Percentiles rank a stretch among this genome's conserved stretches.
These are phyloP conservation scores for Halyomorpha halys DNA, from an alignment of 1,140 invertebrate species.

Conservation along the genomic window DNA sequence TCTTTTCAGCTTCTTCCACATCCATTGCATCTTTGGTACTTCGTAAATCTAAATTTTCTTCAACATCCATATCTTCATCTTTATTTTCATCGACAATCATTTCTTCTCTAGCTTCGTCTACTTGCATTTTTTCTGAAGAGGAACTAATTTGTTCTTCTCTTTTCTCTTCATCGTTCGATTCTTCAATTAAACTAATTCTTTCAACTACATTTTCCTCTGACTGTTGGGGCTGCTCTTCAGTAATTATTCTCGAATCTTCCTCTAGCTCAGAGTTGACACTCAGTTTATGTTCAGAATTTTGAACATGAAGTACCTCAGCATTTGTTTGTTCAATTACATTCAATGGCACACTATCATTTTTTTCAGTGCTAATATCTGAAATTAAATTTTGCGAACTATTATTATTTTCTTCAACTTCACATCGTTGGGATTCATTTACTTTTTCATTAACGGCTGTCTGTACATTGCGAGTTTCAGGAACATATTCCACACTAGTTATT, in stretches of 20 bases:
- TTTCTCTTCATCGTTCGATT: background rate
- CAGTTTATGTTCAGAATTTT: background rate
- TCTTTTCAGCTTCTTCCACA: conserved; percentile 5
- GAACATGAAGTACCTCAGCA: background rate
- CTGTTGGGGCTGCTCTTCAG: background rate
- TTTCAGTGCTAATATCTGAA: too few species aligned
- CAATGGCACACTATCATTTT: too few species aligned
- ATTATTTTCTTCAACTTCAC: too few species aligned
- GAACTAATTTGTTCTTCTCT: background rate
- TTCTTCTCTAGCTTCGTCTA: conserved; percentile 13
- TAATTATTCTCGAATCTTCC: background rate
- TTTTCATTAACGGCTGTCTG: too few species aligned
- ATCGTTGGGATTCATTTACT: too few species aligned
- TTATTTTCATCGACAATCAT: conserved; percentile 6
- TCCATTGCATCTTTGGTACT: background rate
- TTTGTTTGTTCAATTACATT: too few species aligned
- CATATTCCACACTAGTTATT: too few species aligned
- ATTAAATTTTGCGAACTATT: too few species aligned
- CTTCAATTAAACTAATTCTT: background rate
- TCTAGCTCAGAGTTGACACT: background rate
- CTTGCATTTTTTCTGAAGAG: conserved; percentile 7
- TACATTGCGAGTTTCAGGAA: too few species aligned
- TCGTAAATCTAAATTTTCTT: conserved; percentile 7
- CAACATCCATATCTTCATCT: conserved; percentile 10
- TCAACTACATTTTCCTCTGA: background rate